These are phyloP conservation scores for Brachionus paranguensis DNA, from an alignment of 1,140 invertebrate species.

Conservation along the genomic window DNA sequence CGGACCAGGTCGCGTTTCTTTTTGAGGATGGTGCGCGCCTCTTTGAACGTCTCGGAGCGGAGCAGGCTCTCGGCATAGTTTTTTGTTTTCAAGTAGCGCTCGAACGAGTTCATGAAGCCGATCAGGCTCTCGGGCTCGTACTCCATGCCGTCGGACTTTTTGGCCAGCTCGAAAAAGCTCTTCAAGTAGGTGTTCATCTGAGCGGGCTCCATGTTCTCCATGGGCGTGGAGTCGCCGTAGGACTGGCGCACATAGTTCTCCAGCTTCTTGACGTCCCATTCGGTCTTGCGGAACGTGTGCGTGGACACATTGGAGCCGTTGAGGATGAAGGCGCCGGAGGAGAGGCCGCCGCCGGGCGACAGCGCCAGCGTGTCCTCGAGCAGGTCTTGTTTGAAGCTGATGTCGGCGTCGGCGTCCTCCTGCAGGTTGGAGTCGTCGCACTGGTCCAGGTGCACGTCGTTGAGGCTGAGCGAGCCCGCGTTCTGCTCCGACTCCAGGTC, in stretches of 20 bases:
- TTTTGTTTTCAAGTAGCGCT: conserved; percentile 32
- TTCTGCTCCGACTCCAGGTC: not conserved
- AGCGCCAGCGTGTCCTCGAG: not conserved
- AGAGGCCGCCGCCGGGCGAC: not conserved
- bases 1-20: conserved; percentile 28
- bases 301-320: conserved; percentile 32
- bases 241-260: conserved; percentile 18
- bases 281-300: conserved; percentile 31
- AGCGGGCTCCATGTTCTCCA: conserved; percentile 21
- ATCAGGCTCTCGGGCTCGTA: conserved; percentile 32
- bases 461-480: not conserved
- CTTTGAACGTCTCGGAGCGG: not conserved
- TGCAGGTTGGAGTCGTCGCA: conserved; percentile 30
- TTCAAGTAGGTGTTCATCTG: conserved; percentile 36
- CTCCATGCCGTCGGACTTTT: conserved; percentile 27
- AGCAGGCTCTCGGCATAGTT: conserved; percentile 36
- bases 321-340: not conserved
- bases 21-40: not conserved
- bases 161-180: conserved; percentile 18
- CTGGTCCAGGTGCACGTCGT: not conserved
- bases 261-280: conserved; percentile 20
- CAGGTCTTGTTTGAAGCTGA: conserved; percentile 27
- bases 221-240: conserved; percentile 7
- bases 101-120: conserved; percentile 37
- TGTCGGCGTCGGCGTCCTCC: not conserved